Percentiles rank a stretch among this genome's conserved stretches.
Evolutionary conservation across 92 coral and sea anemone genomes (phyloP).

Genomic region (Epizoanthus fatuus): DNA sequence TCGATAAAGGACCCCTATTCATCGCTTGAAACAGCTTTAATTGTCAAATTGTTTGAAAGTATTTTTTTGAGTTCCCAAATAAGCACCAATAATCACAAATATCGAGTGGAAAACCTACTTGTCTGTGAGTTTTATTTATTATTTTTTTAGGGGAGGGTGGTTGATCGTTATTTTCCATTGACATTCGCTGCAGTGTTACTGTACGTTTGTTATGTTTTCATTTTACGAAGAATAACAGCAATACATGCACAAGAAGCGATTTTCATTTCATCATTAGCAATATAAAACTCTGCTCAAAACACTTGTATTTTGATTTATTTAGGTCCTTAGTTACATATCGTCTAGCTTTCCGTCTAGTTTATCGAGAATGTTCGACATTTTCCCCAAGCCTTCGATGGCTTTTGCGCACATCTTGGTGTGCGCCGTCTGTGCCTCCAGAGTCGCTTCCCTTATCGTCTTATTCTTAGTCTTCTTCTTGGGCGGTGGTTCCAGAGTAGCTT

Average conservation of each 20-base stretch:
- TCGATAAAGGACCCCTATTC: too few relatives aligned
- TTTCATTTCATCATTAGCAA: constrained; percentile 1
- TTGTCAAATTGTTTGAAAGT: background rate
- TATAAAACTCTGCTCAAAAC: constrained; percentile 3
- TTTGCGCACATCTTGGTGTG: background rate
- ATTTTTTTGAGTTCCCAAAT: background rate
- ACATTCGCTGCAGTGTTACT: constrained; percentile 1
- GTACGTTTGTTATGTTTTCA: background rate
- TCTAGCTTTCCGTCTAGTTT: too few relatives aligned
- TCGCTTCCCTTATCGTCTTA: background rate
- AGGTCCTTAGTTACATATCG: background rate
- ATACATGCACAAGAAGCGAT: constrained; percentile 1
- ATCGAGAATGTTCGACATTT: background rate
- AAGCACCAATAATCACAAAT: constrained; percentile 4
- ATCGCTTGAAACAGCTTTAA: too few relatives aligned
- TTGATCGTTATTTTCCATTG: background rate
- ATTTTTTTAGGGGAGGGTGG: background rate
- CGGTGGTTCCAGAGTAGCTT: constrained; percentile 4
- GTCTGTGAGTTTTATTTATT: background rate
- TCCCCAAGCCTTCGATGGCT: background rate
- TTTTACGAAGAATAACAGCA: background rate
- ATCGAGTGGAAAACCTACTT: background rate
- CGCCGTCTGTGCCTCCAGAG: background rate
- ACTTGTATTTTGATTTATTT: constrained; percentile 2
- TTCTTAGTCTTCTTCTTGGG: constrained; percentile 13